Percentiles rank a stretch among this genome's conserved stretches.
Evolutionary conservation across 2,888 invertebrate species (phyloP).

Genomic region (Polydrusus cervinus): DNA sequence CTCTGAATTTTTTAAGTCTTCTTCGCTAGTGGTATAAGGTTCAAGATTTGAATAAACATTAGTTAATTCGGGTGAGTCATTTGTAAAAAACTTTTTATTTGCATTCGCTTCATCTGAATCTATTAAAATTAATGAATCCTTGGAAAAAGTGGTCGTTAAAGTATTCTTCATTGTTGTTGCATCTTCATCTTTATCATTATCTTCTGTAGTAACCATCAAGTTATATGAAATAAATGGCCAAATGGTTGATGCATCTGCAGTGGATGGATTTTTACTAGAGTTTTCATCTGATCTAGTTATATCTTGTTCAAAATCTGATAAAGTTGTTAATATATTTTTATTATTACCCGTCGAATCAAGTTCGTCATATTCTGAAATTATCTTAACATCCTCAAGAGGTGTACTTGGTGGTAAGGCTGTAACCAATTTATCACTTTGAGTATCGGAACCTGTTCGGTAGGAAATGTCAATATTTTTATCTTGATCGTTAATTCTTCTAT

Average conservation of each 20-base stretch:
- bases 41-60: not conserved
- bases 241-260: not conserved
- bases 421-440: no score
- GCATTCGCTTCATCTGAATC: not conserved
- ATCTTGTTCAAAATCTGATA: no score
- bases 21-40: not conserved
- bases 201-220: not conserved
- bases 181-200: not conserved
- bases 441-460: not conserved
- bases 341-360: not conserved
- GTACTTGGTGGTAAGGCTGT: not conserved
- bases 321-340: no score
- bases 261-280: no score
- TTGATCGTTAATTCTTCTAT: not conserved
- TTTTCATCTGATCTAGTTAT: not conserved
- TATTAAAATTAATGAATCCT: not conserved
- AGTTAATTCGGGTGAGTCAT: not conserved
- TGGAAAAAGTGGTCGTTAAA: not conserved
- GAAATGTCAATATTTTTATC: not conserved
- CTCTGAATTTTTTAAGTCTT: not conserved
- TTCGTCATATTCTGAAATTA: not conserved
- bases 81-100: not conserved
- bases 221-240: not conserved
- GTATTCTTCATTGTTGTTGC: not conserved
- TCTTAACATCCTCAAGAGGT: not conserved